Base-by-base conservation (phyloP, 2,888 invertebrate species). In the Cartodere bifasciata region DNA sequence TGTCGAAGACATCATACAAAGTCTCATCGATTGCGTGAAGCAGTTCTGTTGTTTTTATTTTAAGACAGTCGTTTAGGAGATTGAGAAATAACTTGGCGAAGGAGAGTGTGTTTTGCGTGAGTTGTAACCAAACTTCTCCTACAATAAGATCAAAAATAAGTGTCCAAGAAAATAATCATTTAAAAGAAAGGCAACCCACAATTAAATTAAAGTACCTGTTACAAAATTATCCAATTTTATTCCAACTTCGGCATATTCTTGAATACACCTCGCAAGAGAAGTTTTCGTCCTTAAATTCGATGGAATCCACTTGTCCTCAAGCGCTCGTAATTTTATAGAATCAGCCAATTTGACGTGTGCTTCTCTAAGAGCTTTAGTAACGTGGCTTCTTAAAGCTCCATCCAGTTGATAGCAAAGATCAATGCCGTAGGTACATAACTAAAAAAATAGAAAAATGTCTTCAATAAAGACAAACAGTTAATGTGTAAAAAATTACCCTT, bases 391-490 rank as follows among this genome's bases (percentile, higher is more conserved):
- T 35, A 97, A 63, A 39, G 86, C 72, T 13, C 85, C 83, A 53
- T 94, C 87, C 46, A 97, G 67, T 54, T 88, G 85, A 58, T 91
- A 95, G 40, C 83, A 77, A 35, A 97, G 66, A 63, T 97, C 95
- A 46, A 97, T 68, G 2, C 95, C 95, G 38, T 71, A 64, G 13
- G 62, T 63, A 31, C 64, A 63, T 28, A 75, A 49, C 69, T 71
- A 52, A 23, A 50, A 62, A 46, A 48, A 26, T 60, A 57, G 1
- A 59, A 12, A 10, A 17, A 9, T 17, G 9, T 17, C 6, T 17
- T 17, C 9, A 6, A 7, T 29, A 15, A 31, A 4, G 13, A 2
- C 21, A 29, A 28, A 29, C 5, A 3, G 4, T 4, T 21, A 15
- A 21, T 14, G 23, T 23, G 3, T n/a, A 20, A 16, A 17, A 27